A percentile compares a stretch with the other conserved stretches of the same genome.
Evolutionary conservation across 2,113 vertebrate genomes (phyloP).

Genomic region (Eira barbara): DNA sequence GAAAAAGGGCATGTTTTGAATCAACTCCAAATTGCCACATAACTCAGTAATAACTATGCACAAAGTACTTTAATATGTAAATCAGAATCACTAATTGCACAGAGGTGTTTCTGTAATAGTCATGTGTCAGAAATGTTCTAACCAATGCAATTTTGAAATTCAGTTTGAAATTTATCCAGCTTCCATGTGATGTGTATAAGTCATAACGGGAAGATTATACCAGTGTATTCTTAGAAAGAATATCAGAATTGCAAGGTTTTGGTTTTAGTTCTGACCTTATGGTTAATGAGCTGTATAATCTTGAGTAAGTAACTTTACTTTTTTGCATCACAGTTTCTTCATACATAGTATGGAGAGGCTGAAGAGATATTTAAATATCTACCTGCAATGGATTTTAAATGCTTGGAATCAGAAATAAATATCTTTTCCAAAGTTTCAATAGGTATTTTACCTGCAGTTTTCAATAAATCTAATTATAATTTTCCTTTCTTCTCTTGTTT

Average conservation of each 20-base stretch:
- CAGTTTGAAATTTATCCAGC: not conserved
- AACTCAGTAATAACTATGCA: not conserved
- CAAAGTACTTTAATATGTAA: slow-evolving; percentile 8
- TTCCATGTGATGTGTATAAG: not conserved
- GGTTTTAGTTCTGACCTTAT: not conserved
- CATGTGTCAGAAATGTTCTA: not conserved
- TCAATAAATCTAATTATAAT: not conserved
- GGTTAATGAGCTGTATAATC: not conserved
- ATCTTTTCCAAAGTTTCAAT: not conserved
- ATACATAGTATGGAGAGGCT: not conserved
- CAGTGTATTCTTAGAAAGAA: not conserved
- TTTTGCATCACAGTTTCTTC: not conserved
- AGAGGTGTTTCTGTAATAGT: not conserved
- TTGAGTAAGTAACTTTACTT: not conserved
- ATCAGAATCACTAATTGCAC: not conserved
- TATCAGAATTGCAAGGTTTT: not conserved
- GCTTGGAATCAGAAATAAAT: not conserved
- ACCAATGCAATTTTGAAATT: not conserved
- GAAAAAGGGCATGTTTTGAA: not conserved
- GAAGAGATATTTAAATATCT: not conserved
- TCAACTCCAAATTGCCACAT: slow-evolving; percentile 4
- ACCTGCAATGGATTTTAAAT: not conserved
- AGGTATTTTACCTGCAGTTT: not conserved
- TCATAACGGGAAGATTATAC: not conserved
- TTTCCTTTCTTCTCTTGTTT: not conserved